phyloP scores from a whole-genome alignment of 2,888 invertebrate genomes.

The Formica aserva region DNA sequence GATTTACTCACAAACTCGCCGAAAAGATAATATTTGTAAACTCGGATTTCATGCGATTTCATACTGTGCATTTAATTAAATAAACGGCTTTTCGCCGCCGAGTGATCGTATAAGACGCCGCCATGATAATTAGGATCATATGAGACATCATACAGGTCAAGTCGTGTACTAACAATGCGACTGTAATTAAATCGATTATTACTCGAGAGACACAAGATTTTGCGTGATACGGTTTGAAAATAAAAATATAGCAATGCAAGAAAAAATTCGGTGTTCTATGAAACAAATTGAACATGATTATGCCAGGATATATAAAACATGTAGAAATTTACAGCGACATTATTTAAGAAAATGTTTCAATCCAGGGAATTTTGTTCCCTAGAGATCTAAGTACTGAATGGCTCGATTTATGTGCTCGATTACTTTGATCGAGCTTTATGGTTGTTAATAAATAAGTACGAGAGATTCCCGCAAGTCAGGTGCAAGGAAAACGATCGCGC shows the following conservation, averaged over 20 bases:
- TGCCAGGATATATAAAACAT: background rate
- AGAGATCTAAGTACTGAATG: background rate
- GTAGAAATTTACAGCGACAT: background rate
- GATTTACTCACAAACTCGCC: conserved; percentile 45
- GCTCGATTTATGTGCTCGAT: background rate
- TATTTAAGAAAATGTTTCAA: conserved; percentile 10
- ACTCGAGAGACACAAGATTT: background rate
- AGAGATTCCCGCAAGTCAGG: background rate
- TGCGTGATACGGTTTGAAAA: background rate
- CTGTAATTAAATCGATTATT: conserved; percentile 29
- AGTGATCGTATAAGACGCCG: conserved; percentile 1
- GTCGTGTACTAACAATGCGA: background rate
- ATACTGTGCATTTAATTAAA: conserved; percentile 38
- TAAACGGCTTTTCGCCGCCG: conserved; percentile 20
- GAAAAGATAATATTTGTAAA: conserved; percentile 55
- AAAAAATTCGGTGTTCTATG: background rate
- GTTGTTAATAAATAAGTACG: background rate
- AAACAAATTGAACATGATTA: background rate
- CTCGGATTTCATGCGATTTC: conserved; percentile 23
- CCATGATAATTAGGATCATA: conserved; percentile 35
- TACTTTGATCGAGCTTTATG: background rate
- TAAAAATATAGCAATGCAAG: background rate
- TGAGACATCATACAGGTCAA: background rate
- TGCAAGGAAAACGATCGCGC: conserved; percentile 47
- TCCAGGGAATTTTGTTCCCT: background rate